phyloP scores from a whole-genome alignment of 2,797 vertebrate species.

The Denticeps clupeoides region DNA sequence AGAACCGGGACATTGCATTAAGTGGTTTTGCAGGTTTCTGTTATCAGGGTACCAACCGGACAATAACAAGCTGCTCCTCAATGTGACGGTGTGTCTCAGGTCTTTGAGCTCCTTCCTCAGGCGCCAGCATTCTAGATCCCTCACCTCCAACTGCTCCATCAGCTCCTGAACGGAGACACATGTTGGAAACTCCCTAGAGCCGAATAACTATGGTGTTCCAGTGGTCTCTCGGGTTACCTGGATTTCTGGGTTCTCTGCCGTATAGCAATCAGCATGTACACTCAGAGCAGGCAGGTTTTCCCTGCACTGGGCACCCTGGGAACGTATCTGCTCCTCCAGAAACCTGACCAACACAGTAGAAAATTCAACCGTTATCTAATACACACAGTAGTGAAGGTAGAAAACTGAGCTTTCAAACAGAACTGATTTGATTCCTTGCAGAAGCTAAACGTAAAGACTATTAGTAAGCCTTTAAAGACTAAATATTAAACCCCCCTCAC shows the following conservation, averaged over 20 bases:
- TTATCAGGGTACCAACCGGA: conserved; percentile 42
- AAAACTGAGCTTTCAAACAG: no score
- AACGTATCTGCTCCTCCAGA: conserved; percentile 56
- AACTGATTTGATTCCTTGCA: no score
- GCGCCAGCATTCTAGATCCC: conserved; percentile 49
- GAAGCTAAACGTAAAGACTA: no score
- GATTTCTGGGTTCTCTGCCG: conserved; percentile 6
- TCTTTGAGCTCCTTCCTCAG: conserved; percentile 57
- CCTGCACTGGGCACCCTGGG: conserved; percentile 43
- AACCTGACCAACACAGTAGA: conserved; percentile 37
- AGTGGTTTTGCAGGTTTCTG: no score
- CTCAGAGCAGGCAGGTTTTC: conserved; percentile 42
- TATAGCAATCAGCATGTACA: conserved; percentile 30
- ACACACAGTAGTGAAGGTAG: background rate
- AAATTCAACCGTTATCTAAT: background rate
- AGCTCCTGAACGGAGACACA: conserved; percentile 40
- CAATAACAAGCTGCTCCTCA: conserved; percentile 45
- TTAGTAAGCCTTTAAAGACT: no score
- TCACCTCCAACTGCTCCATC: conserved; percentile 51
- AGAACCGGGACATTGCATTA: no score
- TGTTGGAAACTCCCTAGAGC: no score
- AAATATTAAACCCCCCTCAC: conserved; percentile 41
- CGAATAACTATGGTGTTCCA: no score
- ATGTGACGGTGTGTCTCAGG: conserved; percentile 41
- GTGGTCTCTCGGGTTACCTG: conserved; percentile 26